These are phyloP conservation scores for Micoletzkya japonica DNA, from an alignment of 2,888 invertebrate genomes.

Conservation along the genomic window DNA sequence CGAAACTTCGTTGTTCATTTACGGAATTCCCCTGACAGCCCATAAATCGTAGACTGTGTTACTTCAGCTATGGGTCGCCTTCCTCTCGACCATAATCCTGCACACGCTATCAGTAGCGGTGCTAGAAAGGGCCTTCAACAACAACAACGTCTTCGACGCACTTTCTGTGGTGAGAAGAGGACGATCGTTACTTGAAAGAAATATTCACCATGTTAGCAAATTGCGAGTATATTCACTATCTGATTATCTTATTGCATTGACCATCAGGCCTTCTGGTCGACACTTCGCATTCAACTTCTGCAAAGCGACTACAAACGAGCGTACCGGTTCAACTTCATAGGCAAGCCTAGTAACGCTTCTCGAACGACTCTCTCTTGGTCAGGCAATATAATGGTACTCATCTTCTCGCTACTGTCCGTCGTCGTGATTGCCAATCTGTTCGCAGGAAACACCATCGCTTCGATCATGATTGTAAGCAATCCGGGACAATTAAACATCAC, in stretches of 20 bases:
- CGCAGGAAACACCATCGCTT: background rate
- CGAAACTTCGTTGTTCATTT: background rate
- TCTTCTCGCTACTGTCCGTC: background rate
- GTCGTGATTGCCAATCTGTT: background rate
- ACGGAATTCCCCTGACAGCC: background rate
- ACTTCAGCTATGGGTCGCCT: slow-evolving; percentile 1
- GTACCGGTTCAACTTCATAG: background rate
- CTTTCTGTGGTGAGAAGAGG: background rate
- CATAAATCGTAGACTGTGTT: no score
- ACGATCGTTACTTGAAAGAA: background rate
- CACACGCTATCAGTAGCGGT: background rate
- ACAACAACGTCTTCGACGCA: no score
- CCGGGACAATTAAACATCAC: background rate
- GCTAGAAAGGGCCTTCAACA: no score
- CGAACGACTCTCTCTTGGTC: background rate
- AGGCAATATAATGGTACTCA: background rate
- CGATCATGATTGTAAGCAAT: background rate
- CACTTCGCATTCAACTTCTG: background rate
- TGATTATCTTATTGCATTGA: background rate
- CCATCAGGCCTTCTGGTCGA: background rate
- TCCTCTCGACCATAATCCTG: background rate
- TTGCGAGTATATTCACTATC: no score
- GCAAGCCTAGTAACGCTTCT: background rate
- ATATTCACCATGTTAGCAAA: background rate
- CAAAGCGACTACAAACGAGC: background rate